Base-by-base conservation (phyloP, 2,797 vertebrate species). In the Falco cherrug region DNA sequence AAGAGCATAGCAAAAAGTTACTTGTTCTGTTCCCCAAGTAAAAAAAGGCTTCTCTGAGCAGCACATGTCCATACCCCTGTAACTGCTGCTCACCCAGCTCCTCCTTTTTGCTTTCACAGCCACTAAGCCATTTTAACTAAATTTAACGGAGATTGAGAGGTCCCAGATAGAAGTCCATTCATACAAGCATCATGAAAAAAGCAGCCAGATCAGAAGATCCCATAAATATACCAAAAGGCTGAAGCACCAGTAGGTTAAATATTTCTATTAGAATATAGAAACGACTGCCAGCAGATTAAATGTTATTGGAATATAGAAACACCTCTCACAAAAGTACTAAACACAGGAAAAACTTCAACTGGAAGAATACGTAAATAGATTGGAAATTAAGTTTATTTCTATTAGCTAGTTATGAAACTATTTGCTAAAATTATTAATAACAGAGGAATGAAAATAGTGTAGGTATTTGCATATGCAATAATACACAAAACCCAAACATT, bases 41-140 rank as follows among this genome's bases (percentile, higher is more conserved):
- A 10, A 84, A 74, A 69, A 87, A 64, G 7, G 7, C 19, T 78
- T 87, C 63, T 24, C 14, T 14, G 5, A 75, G 53, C 41, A 84
- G 17, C 16, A 64, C 0, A 0, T 7, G 14, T 47, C 24, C 39
- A 59, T 18, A n/a, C 1, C 1, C 2, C 53, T n/a, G 4, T 1
- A 3, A 50, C 41, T 53, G 25, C n/a, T 63, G 35, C 43, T 65
- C 18, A 53, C 9, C 43, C 29, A 69, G 17, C 5, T 43, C n/a
- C 37, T 63, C 16, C 18, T 73, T 57, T 90, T 75, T 65, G 61
- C 13, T 63, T 70, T 69, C 11, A 63, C 2, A 3, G 39, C 21
- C 8, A 39, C 16, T 56, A 59, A 59, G 15, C 5, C 33, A 80
- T 59, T 92, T 59, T 14, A 85, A 59, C 25, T 43, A 71, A 31